phyloP scores from a whole-genome alignment of 2,113 vertebrate species.

The Chaetodon auriga region DNA sequence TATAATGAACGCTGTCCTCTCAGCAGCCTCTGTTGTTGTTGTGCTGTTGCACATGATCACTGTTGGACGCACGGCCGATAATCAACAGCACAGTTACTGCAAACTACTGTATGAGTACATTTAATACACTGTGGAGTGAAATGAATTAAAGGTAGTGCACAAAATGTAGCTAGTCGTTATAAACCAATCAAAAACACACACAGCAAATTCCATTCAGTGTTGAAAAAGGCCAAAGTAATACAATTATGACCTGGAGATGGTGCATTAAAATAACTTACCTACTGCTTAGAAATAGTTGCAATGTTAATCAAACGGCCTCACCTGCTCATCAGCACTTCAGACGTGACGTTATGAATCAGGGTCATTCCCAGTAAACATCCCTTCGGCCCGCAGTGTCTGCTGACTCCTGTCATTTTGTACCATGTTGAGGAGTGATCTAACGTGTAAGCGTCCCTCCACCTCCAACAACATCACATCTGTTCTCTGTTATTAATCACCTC shows the following conservation, averaged over 20 bases:
- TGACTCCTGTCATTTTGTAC: slow-evolving; percentile 12
- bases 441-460: not conserved
- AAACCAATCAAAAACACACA: not conserved
- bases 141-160: not conserved
- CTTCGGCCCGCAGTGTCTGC: not conserved
- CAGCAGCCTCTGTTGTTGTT: not conserved
- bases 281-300: not conserved
- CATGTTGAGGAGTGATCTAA: not conserved
- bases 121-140: not conserved
- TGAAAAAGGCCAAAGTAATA: not conserved
- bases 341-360: not conserved
- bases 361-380: slow-evolving; percentile 3
- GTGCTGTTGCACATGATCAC: not conserved
- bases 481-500: slow-evolving; percentile 26
- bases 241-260: not conserved
- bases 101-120: not conserved
- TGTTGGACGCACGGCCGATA: not conserved
- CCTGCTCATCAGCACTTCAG: not conserved
- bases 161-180: not conserved
- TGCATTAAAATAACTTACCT: no score
- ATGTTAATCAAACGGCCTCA: not conserved
- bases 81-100: not conserved
- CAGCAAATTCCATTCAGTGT: not conserved
- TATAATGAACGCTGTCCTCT: not conserved
- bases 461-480: slow-evolving; percentile 17